Base-by-base conservation (phyloP, 2,797 vertebrate genomes). In the Myoxocephalus aenaeus region DNA sequence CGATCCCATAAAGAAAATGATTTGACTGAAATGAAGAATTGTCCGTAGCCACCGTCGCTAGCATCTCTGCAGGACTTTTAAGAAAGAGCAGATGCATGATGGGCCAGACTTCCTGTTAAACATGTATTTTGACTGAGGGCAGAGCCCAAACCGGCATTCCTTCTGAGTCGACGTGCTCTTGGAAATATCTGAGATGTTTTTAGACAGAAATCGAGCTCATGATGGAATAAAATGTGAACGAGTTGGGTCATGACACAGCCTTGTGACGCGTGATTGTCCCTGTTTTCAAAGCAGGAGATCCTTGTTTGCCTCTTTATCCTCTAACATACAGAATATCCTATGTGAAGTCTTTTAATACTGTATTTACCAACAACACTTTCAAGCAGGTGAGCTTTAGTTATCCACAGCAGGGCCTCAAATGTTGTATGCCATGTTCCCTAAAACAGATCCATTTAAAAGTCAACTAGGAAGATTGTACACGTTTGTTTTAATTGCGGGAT, bases 51-150 rank as follows among this genome's bases (percentile, higher is more conserved):
- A 48, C 46, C 22, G 40, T 65, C 11, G 1, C 36, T n/a, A 59
- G 44, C 65, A 72, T 73, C 70, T 80, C 83, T 68, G 57, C 38
- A 29, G 67, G 81, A 78, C 50, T 4, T 63, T 77, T 29, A 51
- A 68, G 61, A 77, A 40, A 58, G 69, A 67, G 57, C 65, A 64
- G 74, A 73, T 77, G 62, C 79, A 67, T 9, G 70, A 69, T 67
- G 75, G 68, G 65, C 73, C 72, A 83, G 85, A 86, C 83, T 83
- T 88, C 85, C 87, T 79, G 76, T 82, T 80, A 58, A 87, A 83
- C 77, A 72, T 77, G 71, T 67, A 83, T 82, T 83, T 80, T 79
- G 64, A 77, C 74, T 54, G 72, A 71, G 58, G 73, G 77, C 77
- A 80, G 56, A 75, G 73, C 50, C 54, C 13, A 59, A 56, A 53